Evolutionary conservation across 2,888 invertebrate genomes (phyloP), one percentile per base, ranked within the genome.

Genomic region (Drosophila anomelani): DNA sequence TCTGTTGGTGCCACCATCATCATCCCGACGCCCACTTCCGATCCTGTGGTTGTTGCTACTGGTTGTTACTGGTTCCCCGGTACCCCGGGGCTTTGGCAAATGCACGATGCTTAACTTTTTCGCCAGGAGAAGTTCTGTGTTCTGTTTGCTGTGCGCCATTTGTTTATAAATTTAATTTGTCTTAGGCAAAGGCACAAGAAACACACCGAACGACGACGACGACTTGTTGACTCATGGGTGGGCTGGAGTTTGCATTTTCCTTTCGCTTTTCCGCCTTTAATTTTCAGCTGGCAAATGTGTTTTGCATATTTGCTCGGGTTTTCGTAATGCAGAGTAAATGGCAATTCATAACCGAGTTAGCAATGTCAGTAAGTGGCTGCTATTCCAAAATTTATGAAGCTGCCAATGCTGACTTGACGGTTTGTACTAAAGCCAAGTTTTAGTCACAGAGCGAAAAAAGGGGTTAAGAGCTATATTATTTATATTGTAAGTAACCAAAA

Each of bases 81-180:
- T 70, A 43, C 41, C 59, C 72, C 49, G 58, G 36, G 70, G 80
- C 63, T 51, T 61, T 62, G 43, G 75, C 78, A 67, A 77, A 87
- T 71, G 63, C 71, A 62, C 64, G 69, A 56, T 74, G 60, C 68
- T 78, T 80, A 83, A 79, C 79, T 85, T 86, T 83, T 79, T 66
- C 59, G 63, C 67, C 63, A 46, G 54, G 59, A 73, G 51, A 54
- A 49, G 15, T 61, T 55, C 49, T 38, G 60, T 79, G 69, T 78
- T 38, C 62, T 79, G 69, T 78, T 82, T 75, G 53, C 73, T 71
- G 62, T 78, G 69, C 79, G 81, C 81, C 84, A 88, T 84, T 84
- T 88, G 84, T 83, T 88, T 84, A 79, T 79, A 86, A 88, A 85
- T 85, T 86, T 81, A 83, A 85, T 85, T 85, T 88, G 79, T 80